phyloP scores from a whole-genome alignment of 2,113 vertebrate genomes.

The Tinamus guttatus region DNA sequence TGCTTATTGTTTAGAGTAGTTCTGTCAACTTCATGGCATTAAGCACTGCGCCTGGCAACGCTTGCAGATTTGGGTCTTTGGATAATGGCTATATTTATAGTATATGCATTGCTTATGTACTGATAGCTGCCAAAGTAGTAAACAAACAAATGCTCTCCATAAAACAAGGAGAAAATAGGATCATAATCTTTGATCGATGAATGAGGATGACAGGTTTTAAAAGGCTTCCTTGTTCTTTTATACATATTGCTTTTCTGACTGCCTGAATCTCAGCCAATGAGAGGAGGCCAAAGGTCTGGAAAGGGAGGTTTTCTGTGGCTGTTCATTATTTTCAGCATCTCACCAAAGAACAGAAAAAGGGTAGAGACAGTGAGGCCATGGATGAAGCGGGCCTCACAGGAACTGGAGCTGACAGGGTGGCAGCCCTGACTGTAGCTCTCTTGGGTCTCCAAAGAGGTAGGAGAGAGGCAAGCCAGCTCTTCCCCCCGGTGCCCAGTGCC shows the following conservation, averaged over 20 bases:
- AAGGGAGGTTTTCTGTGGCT: neutral
- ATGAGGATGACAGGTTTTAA: constrained; percentile 54
- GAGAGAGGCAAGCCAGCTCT: neutral
- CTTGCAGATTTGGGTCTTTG: neutral
- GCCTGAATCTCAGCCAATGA: constrained; percentile 8
- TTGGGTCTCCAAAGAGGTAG: neutral
- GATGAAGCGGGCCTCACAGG: neutral
- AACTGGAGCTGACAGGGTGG: neutral
- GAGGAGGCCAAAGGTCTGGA: constrained; percentile 8
- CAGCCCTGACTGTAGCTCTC: neutral
- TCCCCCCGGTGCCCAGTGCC: too few species aligned
- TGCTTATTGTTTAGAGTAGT: constrained; percentile 10
- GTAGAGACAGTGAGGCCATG: neutral
- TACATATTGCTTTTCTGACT: constrained; percentile 50
- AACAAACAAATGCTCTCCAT: constrained; percentile 69
- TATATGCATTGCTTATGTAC: constrained; percentile 39
- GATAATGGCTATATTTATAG: constrained; percentile 62
- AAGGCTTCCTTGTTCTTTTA: constrained; percentile 41
- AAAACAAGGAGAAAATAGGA: constrained; percentile 66
- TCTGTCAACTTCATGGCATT: constrained; percentile 26
- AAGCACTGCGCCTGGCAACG: neutral
- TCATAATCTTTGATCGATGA: constrained; percentile 68
- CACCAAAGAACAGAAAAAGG: neutral
- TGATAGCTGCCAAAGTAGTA: constrained; percentile 55
- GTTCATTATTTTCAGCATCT: neutral